Evolutionary conservation across 2,888 invertebrate genomes (phyloP).

Genomic region (Artemia sp.): DNA sequence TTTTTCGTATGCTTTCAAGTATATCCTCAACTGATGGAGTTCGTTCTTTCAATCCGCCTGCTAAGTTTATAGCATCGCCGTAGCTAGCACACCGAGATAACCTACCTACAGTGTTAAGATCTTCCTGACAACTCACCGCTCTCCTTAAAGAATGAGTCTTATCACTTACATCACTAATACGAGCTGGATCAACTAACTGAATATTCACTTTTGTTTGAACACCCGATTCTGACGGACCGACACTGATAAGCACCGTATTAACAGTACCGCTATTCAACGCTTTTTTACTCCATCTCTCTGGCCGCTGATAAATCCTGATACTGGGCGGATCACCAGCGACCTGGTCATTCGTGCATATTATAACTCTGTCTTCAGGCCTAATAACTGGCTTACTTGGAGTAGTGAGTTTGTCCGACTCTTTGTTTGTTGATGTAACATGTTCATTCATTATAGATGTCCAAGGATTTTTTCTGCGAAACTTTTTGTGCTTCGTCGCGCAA

Average conservation of each 20-base stretch:
- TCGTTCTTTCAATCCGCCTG: not conserved
- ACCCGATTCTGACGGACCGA: not conserved
- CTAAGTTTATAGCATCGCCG: not conserved
- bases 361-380: not conserved
- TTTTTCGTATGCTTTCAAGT: constrained; percentile 10
- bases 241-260: constrained; percentile 10
- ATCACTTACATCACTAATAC: not conserved
- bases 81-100: constrained; percentile 6
- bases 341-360: constrained; percentile 2
- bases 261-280: constrained; percentile 9
- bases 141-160: not conserved
- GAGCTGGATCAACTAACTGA: constrained; percentile 11
- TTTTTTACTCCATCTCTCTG: not conserved
- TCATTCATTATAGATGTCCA: no score
- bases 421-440: no score
- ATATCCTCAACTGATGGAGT: not conserved
- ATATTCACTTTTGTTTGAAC: constrained; percentile 11
- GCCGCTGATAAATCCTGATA: not conserved
- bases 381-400: no score
- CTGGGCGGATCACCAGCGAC: not conserved
- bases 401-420: no score
- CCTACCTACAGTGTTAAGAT: not conserved
- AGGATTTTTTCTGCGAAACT: no score
- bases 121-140: constrained; percentile 6
- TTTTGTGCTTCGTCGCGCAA: no score